These are phyloP conservation scores for Oncorhynchus masou DNA, from an alignment of 2,113 vertebrate genomes.

Conservation along the genomic window DNA sequence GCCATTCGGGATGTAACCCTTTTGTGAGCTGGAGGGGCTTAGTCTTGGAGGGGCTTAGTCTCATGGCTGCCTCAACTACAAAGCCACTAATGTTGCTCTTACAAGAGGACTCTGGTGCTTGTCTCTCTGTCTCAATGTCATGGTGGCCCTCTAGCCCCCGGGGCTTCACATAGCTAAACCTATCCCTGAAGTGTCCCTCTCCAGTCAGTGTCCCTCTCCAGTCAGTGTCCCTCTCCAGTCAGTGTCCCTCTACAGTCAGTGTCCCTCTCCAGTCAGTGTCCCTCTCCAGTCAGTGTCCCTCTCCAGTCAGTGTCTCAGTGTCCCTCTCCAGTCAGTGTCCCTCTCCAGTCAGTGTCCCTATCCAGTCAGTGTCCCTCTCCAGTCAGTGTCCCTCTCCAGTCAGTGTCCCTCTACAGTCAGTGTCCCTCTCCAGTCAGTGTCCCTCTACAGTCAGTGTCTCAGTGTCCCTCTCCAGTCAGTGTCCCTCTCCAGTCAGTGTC, in stretches of 20 bases:
- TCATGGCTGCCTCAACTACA: constrained; percentile 6
- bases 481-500: no score
- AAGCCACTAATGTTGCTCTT: constrained; percentile 6
- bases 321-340: neutral
- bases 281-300: neutral
- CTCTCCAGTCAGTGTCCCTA: neutral
- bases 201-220: neutral
- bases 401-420: no score
- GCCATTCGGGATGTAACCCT: constrained; percentile 6
- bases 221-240: neutral
- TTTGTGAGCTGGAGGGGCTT: constrained; percentile 30
- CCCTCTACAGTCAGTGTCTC: no score
- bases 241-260: neutral
- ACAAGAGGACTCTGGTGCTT: constrained; percentile 2
- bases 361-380: neutral
- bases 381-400: neutral
- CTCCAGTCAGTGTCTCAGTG: neutral
- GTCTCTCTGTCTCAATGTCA: neutral
- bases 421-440: no score
- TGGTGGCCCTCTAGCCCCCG: neutral
- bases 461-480: no score
- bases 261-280: neutral
- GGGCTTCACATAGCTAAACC: neutral
- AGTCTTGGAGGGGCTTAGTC: constrained; percentile 24
- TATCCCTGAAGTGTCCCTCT: neutral